phyloP scores from a whole-genome alignment of 1,140 invertebrate species.

The Drosophila arawakana region DNA sequence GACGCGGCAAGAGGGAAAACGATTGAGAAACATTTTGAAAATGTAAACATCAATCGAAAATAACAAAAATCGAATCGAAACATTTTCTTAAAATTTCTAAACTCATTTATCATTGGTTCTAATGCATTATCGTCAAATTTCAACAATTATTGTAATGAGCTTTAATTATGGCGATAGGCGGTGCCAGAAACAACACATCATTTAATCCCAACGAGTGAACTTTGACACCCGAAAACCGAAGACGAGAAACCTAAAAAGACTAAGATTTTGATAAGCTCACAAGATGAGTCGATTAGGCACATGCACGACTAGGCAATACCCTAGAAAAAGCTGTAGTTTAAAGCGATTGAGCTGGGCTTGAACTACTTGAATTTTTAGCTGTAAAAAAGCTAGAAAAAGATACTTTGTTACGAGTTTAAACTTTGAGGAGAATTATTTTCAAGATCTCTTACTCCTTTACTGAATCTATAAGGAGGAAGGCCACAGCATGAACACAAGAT shows the following conservation, averaged over 20 bases:
- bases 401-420: too few species aligned
- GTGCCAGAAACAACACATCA: conserved; percentile 54
- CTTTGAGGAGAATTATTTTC: too few species aligned
- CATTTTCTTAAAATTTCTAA: conserved; percentile 3
- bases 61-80: conserved; percentile 2
- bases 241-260: conserved; percentile 12
- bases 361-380: too few species aligned
- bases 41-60: conserved; percentile 26
- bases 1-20: conserved; percentile 18
- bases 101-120: conserved; percentile 1
- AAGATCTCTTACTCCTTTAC: too few species aligned
- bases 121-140: conserved; percentile 34
- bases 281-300: conserved; percentile 19
- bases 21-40: conserved; percentile 20
- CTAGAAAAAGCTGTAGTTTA: not conserved
- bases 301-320: conserved; percentile 20
- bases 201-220: conserved; percentile 51
- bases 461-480: too few species aligned
- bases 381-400: too few species aligned
- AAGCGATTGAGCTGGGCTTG: too few species aligned
- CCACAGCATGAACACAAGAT: too few species aligned
- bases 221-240: conserved; percentile 48
- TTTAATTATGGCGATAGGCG: conserved; percentile 59
- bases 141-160: conserved; percentile 61
- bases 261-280: conserved; percentile 36